Evolutionary conservation across 2,888 invertebrate genomes (phyloP).

Genomic region (Catocala nupta): DNA sequence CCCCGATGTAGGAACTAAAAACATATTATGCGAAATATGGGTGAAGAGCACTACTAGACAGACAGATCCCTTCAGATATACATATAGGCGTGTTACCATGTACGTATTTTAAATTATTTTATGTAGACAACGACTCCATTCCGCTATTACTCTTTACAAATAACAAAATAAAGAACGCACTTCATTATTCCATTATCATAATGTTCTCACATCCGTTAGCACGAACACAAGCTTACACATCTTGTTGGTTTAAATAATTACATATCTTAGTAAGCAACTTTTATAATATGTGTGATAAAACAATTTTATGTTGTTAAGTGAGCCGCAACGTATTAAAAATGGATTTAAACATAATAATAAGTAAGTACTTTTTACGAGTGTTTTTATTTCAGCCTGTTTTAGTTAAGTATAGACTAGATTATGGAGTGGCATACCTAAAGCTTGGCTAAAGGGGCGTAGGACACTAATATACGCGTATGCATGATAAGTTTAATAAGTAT

Average conservation of each 20-base stretch:
- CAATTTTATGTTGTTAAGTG: not conserved
- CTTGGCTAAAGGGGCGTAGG: too few relatives aligned
- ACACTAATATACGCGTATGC: too few relatives aligned
- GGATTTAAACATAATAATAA: slow-evolving; percentile 1
- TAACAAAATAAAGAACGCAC: slow-evolving; percentile 38
- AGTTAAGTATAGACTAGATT: too few relatives aligned
- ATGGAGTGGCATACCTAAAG: too few relatives aligned
- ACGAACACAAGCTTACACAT: slow-evolving; percentile 31
- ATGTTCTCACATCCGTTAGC: slow-evolving; percentile 22
- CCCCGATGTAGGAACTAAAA: too few relatives aligned
- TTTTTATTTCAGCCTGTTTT: too few relatives aligned
- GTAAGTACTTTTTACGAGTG: not conserved
- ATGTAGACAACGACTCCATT: slow-evolving; percentile 23
- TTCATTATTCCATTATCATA: slow-evolving; percentile 20
- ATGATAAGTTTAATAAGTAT: too few relatives aligned
- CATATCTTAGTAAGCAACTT: not conserved
- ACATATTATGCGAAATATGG: too few relatives aligned
- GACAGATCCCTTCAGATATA: too few relatives aligned
- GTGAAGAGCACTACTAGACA: too few relatives aligned
- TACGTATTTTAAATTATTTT: not conserved
- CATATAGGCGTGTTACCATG: too few relatives aligned
- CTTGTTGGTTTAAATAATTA: slow-evolving; percentile 14
- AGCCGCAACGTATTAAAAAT: not conserved
- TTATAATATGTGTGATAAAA: not conserved
- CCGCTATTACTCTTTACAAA: slow-evolving; percentile 21